These are phyloP conservation scores for Lamprotornis superbus DNA, from an alignment of 2,113 vertebrate genomes.

Conservation along the genomic window DNA sequence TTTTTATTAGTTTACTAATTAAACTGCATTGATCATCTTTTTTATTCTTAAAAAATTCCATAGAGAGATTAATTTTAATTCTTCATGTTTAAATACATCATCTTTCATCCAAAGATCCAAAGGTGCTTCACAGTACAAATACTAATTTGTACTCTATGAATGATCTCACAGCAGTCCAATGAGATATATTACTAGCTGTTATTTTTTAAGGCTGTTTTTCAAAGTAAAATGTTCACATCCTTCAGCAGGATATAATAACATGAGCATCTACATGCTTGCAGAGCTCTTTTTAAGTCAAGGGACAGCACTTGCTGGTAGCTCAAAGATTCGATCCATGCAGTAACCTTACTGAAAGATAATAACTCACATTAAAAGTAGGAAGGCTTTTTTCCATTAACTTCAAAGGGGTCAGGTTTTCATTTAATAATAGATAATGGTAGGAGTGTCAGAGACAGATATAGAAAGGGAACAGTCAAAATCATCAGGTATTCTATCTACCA, in stretches of 20 bases:
- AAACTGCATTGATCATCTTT: background rate
- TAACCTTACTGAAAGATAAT: background rate
- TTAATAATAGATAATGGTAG: background rate
- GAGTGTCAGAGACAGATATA: background rate
- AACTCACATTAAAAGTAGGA: slow-evolving; percentile 1
- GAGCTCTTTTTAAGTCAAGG: background rate
- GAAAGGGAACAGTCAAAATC: background rate
- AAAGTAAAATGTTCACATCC: background rate
- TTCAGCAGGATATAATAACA: background rate
- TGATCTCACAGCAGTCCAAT: background rate
- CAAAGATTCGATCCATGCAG: background rate
- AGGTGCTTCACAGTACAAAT: slow-evolving; percentile 1
- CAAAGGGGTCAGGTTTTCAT: background rate
- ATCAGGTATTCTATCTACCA: background rate
- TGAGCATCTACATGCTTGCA: background rate
- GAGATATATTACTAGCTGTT: background rate
- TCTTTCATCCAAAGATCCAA: slow-evolving; percentile 2
- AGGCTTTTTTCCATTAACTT: background rate
- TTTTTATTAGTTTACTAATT: slow-evolving; percentile 50
- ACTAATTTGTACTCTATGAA: slow-evolving; percentile 5
- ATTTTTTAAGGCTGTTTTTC: background rate
- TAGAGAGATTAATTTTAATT: slow-evolving; percentile 12
- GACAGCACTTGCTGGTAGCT: background rate
- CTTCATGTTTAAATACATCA: background rate
- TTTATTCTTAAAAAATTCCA: background rate